Evolutionary conservation across 2,888 invertebrate species (phyloP).

Genomic region (Heteromurus nitidus): DNA sequence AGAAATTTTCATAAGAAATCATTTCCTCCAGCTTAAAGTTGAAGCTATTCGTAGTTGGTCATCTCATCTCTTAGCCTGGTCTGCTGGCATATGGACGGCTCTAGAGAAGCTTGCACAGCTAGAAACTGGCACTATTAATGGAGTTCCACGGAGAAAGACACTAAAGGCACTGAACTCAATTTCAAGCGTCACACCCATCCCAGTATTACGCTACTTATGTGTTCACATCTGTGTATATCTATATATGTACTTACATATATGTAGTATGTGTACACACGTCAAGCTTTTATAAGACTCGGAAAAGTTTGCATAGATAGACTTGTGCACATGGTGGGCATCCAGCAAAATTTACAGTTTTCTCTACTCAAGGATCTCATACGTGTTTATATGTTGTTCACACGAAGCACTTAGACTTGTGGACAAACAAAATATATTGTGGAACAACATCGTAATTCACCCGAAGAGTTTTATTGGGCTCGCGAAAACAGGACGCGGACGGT

Average conservation of each 20-base stretch:
- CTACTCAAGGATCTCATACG: slow-evolving; percentile 8
- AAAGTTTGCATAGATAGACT: slow-evolving; percentile 41
- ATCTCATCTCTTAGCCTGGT: too few relatives aligned
- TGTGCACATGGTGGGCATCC: slow-evolving; percentile 24
- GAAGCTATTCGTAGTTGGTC: too few relatives aligned
- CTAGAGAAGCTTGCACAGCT: too few relatives aligned
- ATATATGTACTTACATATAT: too few relatives aligned
- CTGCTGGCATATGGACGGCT: not conserved
- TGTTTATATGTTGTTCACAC: slow-evolving; percentile 54
- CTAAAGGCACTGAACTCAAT: not conserved
- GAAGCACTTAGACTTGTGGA: slow-evolving; percentile 57
- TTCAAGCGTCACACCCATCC: not conserved
- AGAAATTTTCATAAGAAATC: too few relatives aligned
- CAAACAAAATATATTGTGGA: slow-evolving; percentile 56
- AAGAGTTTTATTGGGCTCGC: slow-evolving; percentile 58
- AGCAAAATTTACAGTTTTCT: slow-evolving; percentile 44
- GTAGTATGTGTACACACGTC: not conserved
- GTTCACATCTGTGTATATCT: too few relatives aligned
- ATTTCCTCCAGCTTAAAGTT: too few relatives aligned
- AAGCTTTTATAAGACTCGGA: not conserved
- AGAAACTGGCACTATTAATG: too few relatives aligned
- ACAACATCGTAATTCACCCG: slow-evolving; percentile 58
- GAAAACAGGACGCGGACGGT: slow-evolving; percentile 14
- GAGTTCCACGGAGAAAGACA: not conserved
- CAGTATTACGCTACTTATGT: too few relatives aligned